Percentiles rank a stretch among this genome's conserved stretches.
Evolutionary conservation across 2,113 vertebrate genomes (phyloP).

Genomic region (Danionella cerebrum): DNA sequence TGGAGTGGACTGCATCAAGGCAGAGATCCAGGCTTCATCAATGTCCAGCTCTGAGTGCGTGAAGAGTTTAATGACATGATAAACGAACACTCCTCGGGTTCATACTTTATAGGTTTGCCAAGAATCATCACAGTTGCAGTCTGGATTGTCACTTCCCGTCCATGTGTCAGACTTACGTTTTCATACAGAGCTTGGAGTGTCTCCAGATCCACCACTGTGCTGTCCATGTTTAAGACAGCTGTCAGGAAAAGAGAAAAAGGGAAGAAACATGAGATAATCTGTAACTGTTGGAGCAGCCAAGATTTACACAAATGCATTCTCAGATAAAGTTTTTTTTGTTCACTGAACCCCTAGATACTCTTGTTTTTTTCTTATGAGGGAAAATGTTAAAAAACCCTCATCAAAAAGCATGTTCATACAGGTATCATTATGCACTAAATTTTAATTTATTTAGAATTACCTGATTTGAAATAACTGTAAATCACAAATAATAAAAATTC

Average conservation of each 20-base stretch:
- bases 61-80: not conserved
- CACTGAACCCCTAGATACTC: not conserved
- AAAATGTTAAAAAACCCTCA: not conserved
- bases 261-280: slow-evolving; percentile 23
- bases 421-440: no score
- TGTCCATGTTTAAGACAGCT: slow-evolving; percentile 97
- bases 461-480: no score
- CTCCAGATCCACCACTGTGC: slow-evolving; percentile 89
- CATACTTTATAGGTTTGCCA: not conserved
- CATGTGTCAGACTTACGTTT: slow-evolving; percentile 73
- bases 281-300: not conserved
- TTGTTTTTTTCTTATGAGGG: not conserved
- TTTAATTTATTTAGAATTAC: no score
- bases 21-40: slow-evolving; percentile 18
- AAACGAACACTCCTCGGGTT: not conserved
- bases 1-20: slow-evolving; percentile 35
- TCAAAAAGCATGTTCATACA: no score
- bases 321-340: not conserved
- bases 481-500: not conserved
- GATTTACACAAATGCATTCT: not conserved
- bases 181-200: slow-evolving; percentile 95
- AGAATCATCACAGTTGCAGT: not conserved
- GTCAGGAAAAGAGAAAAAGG: slow-evolving; percentile 36
- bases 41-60: not conserved
- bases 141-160: not conserved